phyloP scores from a whole-genome alignment of 1,140 invertebrate genomes.

The Calosoma granatense region DNA sequence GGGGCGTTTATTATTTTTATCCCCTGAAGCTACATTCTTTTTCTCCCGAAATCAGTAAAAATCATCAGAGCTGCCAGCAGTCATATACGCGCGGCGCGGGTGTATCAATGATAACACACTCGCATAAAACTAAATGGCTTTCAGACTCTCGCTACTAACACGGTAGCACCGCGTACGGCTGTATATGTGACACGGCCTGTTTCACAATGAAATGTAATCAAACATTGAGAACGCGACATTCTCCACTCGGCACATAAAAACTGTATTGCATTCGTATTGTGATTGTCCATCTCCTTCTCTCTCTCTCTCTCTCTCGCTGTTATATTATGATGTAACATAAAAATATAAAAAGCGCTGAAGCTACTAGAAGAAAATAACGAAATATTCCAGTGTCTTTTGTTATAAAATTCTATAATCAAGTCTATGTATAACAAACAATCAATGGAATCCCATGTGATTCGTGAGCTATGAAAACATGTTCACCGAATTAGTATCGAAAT shows the following conservation, averaged over 20 bases:
- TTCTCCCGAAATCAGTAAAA: conserved; percentile 4
- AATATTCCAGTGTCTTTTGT: too few species aligned
- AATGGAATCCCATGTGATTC: too few species aligned
- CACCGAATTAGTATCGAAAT: too few species aligned
- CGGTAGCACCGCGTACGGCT: not conserved
- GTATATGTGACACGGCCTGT: not conserved
- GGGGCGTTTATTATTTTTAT: conserved; percentile 5
- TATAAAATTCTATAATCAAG: too few species aligned
- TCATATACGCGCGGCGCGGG: not conserved
- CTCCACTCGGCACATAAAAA: not conserved
- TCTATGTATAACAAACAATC: too few species aligned
- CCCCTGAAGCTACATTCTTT: not conserved
- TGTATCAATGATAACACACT: conserved; percentile 9
- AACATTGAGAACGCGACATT: not conserved
- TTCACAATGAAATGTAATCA: conserved; percentile 8
- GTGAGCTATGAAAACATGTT: too few species aligned
- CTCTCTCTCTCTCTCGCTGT: not conserved
- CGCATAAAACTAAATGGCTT: conserved; percentile 6
- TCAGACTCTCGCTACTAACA: not conserved
- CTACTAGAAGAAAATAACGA: too few species aligned
- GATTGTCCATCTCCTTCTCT: too few species aligned
- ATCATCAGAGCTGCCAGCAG: not conserved
- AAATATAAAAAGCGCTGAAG: too few species aligned
- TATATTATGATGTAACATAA: not conserved
- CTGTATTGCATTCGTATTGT: conserved; percentile 2